Percentiles rank a stretch among this genome's conserved stretches.
These are phyloP conservation scores for Meiosimyza platycephala DNA, from an alignment of 2,888 invertebrate genomes.

Conservation along the genomic window DNA sequence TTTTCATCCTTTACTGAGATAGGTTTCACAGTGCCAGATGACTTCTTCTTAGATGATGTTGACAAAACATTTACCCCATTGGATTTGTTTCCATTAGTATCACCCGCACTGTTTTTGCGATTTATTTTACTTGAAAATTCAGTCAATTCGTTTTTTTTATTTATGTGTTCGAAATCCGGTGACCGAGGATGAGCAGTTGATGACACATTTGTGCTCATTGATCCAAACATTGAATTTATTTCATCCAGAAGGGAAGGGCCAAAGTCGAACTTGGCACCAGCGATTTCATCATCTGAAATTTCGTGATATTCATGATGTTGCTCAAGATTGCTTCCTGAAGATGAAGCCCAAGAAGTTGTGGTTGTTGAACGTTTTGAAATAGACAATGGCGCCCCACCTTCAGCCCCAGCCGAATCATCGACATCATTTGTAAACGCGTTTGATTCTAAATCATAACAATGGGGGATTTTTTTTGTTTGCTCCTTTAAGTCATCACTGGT, in stretches of 20 bases:
- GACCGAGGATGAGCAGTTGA: slow-evolving; percentile 62
- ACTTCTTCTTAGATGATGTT: slow-evolving; percentile 58
- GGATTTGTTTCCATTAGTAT: slow-evolving; percentile 58
- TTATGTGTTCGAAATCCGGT: slow-evolving; percentile 70
- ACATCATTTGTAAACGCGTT: slow-evolving; percentile 54
- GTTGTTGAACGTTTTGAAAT: slow-evolving; percentile 27
- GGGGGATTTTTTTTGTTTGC: slow-evolving; percentile 51
- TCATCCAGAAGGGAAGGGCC: slow-evolving; percentile 92
- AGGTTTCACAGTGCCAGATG: slow-evolving; percentile 78
- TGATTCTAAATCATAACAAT: slow-evolving; percentile 62
- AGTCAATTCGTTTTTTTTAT: slow-evolving; percentile 77
- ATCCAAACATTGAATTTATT: slow-evolving; percentile 88
- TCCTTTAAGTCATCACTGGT: slow-evolving; percentile 48
- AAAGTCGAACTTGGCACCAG: slow-evolving; percentile 73
- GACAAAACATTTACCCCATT: slow-evolving; percentile 21
- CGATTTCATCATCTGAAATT: slow-evolving; percentile 81
- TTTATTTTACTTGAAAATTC: slow-evolving; percentile 71
- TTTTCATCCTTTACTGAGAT: slow-evolving; percentile 94
- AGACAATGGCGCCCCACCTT: slow-evolving; percentile 24
- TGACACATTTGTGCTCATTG: slow-evolving; percentile 65
- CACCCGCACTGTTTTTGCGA: slow-evolving; percentile 54
- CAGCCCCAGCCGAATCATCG: slow-evolving; percentile 40
- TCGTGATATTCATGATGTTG: slow-evolving; percentile 82
- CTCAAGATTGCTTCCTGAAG: slow-evolving; percentile 58
- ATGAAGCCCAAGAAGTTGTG: slow-evolving; percentile 45